Evolutionary conservation across 2,113 vertebrate genomes (phyloP).

Genomic region (Gallinago undulata): DNA sequence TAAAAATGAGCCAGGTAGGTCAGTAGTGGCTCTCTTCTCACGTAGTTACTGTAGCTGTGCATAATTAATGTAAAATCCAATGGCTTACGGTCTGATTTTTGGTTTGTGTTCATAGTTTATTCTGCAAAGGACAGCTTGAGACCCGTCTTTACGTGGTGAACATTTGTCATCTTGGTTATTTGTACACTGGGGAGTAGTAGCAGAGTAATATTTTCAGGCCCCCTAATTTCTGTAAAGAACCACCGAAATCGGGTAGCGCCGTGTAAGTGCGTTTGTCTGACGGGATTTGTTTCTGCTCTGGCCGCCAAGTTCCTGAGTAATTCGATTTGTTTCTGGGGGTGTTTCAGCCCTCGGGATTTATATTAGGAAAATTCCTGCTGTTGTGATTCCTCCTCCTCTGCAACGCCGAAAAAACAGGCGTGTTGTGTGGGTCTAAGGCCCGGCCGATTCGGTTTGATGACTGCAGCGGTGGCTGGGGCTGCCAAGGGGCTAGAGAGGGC

Average conservation of each 20-base stretch:
- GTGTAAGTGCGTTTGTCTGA: neutral
- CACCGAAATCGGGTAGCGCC: neutral
- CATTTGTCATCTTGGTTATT: neutral
- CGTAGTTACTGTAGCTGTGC: neutral
- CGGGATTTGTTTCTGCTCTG: neutral
- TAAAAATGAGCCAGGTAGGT: neutral
- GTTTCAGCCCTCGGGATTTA: neutral
- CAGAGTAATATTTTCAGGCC: neutral
- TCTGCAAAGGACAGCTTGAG: neutral
- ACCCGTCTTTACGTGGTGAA: neutral
- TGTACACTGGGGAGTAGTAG: neutral
- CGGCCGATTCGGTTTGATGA: neutral
- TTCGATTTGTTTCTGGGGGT: neutral
- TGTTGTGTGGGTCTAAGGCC: neutral
- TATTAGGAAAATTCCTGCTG: neutral
- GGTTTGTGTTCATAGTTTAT: neutral
- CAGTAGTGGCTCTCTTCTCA: neutral
- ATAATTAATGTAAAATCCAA: neutral
- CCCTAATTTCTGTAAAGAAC: neutral
- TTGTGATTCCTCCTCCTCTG: conserved; percentile 2
- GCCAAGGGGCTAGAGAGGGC: neutral
- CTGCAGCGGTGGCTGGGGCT: neutral
- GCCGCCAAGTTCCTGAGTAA: neutral
- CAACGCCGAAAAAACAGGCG: neutral
- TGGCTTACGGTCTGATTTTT: neutral